Percentiles rank a stretch among this genome's conserved stretches.
Evolutionary conservation across 2,888 invertebrate species (phyloP).

Genomic region (Eupithecia tripunctaria): DNA sequence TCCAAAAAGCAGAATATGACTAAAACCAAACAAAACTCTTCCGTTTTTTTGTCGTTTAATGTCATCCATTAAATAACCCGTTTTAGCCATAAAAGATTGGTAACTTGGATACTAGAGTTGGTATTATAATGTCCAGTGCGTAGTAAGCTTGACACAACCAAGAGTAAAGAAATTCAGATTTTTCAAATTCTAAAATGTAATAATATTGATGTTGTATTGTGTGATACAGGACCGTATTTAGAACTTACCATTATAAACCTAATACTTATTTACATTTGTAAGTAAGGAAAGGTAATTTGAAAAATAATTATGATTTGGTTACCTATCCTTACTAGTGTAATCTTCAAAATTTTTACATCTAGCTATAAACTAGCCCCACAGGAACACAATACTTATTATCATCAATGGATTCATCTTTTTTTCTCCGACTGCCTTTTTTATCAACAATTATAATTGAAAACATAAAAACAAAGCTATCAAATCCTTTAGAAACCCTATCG

Average conservation of each 20-base stretch:
- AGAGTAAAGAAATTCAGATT: background rate
- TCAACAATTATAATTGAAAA: slow-evolving; percentile 16
- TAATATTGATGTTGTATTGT: background rate
- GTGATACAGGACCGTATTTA: background rate
- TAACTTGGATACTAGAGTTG: background rate
- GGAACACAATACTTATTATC: background rate
- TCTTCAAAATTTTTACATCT: background rate
- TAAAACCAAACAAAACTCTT: too few species aligned
- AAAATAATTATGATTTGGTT: background rate
- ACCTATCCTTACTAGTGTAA: background rate
- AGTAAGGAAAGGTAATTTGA: background rate
- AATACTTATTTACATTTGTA: background rate
- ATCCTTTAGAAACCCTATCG: slow-evolving; percentile 42
- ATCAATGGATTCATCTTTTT: background rate
- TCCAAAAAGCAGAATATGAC: too few species aligned
- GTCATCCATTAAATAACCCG: too few species aligned
- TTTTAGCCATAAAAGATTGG: slow-evolving; percentile 2
- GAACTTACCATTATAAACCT: background rate
- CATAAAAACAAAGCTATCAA: slow-evolving; percentile 38
- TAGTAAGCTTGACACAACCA: background rate
- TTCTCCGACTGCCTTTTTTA: background rate
- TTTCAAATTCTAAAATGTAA: background rate
- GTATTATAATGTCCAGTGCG: background rate
- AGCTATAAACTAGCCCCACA: background rate
- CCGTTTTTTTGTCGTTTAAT: too few species aligned